A percentile compares a stretch with the other conserved stretches of the same genome.
Evolutionary conservation across 1,140 invertebrate genomes (phyloP).

Genomic region (Scaptomyza montana): DNA sequence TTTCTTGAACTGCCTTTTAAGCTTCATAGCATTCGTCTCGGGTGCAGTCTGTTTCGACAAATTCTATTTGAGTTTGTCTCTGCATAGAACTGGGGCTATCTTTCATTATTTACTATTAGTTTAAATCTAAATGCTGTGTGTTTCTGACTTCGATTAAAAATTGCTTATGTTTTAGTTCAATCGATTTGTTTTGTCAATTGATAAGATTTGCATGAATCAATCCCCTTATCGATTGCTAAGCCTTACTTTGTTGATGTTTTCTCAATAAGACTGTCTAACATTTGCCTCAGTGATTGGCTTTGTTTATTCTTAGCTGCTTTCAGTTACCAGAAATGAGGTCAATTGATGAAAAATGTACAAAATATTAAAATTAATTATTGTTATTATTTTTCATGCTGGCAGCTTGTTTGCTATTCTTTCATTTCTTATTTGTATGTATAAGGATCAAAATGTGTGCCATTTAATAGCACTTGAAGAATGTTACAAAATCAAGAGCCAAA

Average conservation of each 20-base stretch:
- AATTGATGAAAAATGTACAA: conserved; percentile 68
- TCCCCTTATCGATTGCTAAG: conserved; percentile 62
- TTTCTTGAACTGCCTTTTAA: conserved; percentile 17
- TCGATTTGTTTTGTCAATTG: conserved; percentile 50
- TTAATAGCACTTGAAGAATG: background rate
- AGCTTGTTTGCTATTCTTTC: conserved; percentile 68
- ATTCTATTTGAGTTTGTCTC: conserved; percentile 34
- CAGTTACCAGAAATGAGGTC: conserved; percentile 52
- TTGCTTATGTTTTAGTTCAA: conserved; percentile 65
- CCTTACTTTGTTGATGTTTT: conserved; percentile 35
- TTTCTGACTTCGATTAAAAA: conserved; percentile 58
- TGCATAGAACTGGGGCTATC: conserved; percentile 31
- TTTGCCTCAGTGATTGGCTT: background rate
- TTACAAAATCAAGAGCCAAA: conserved; percentile 43
- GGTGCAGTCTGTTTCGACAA: conserved; percentile 36
- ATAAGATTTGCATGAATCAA: conserved; percentile 53
- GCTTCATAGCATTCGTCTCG: background rate
- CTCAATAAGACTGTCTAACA: conserved; percentile 11
- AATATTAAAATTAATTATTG: conserved; percentile 82
- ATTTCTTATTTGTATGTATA: conserved; percentile 57
- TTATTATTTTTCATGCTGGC: conserved; percentile 76
- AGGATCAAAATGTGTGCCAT: conserved; percentile 62
- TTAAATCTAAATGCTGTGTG: conserved; percentile 64
- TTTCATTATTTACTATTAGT: conserved; percentile 42
- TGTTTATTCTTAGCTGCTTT: conserved; percentile 25